phyloP scores from a whole-genome alignment of 2,113 vertebrate genomes.

The Atherinomorus stipes region DNA sequence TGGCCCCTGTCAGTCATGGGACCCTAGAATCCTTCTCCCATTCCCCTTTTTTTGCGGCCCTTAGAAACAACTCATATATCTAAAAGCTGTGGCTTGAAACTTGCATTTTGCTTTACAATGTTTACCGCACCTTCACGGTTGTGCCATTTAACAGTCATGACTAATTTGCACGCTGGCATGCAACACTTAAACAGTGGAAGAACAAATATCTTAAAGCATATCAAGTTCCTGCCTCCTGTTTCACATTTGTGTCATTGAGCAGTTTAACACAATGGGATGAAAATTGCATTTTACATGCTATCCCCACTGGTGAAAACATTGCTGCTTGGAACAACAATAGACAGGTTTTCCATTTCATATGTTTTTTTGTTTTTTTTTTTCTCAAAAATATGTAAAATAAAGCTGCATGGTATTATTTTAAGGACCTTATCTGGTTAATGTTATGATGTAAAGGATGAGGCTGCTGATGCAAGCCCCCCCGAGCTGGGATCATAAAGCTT shows the following conservation, averaged over 20 bases:
- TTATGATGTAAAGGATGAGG: slow-evolving; percentile 18
- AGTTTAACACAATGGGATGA: neutral
- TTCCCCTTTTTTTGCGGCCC: no score
- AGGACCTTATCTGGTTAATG: slow-evolving; percentile 18
- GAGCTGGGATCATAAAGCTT: slow-evolving; percentile 26
- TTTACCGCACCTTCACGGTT: neutral
- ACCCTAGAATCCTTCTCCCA: no score
- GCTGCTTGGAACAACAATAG: neutral
- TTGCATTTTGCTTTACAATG: neutral
- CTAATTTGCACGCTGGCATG: neutral
- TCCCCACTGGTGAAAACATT: slow-evolving; percentile 5
- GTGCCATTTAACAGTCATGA: neutral
- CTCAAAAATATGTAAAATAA: slow-evolving; percentile 6
- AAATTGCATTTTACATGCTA: neutral
- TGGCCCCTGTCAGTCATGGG: no score
- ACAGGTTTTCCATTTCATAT: neutral
- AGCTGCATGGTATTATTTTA: slow-evolving; percentile 21
- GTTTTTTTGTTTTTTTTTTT: neutral
- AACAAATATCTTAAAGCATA: neutral
- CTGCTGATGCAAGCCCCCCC: slow-evolving; percentile 6
- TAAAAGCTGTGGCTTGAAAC: neutral
- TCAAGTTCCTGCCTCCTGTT: neutral
- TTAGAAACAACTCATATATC: neutral
- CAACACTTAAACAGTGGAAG: neutral
- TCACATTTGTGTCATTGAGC: neutral